phyloP scores from a whole-genome alignment of 2,888 invertebrate genomes.

The Epicampocera succincta region DNA sequence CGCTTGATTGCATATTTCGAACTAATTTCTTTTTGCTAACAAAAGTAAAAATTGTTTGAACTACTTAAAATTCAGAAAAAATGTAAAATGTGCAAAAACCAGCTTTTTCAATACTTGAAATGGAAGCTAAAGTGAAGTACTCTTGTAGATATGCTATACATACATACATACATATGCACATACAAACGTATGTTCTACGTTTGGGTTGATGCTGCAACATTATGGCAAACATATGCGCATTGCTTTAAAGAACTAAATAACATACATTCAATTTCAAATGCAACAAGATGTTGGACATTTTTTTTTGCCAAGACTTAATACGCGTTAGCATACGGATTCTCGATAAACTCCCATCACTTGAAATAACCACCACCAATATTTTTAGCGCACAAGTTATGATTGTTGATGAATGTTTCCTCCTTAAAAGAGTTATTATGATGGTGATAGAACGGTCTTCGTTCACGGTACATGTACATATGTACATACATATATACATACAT shows the following conservation, averaged over 20 bases:
- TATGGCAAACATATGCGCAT: constrained; percentile 63
- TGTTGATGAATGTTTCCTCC: constrained; percentile 41
- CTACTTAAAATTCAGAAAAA: constrained; percentile 62
- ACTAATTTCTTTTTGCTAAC: constrained; percentile 68
- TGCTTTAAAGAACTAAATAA: constrained; percentile 21
- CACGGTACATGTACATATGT: neutral
- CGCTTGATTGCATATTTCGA: constrained; percentile 72
- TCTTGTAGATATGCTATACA: constrained; percentile 33
- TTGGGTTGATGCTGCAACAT: constrained; percentile 22
- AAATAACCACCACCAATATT: constrained; percentile 47
- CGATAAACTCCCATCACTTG: constrained; percentile 52
- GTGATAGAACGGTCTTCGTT: constrained; percentile 61
- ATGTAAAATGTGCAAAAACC: constrained; percentile 52
- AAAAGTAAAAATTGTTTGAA: constrained; percentile 63
- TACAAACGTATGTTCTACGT: neutral
- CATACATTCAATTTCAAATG: constrained; percentile 46
- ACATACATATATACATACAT: no score
- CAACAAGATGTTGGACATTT: constrained; percentile 43
- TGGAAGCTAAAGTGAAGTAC: constrained; percentile 58
- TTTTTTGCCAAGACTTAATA: constrained; percentile 56
- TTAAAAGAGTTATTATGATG: constrained; percentile 27
- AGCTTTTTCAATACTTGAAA: constrained; percentile 34
- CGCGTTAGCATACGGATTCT: constrained; percentile 61
- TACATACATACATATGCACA: neutral
- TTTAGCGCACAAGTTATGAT: constrained; percentile 32